Base-by-base conservation (phyloP, 2,113 vertebrate species). In the Myxocyprinus asiaticus region DNA sequence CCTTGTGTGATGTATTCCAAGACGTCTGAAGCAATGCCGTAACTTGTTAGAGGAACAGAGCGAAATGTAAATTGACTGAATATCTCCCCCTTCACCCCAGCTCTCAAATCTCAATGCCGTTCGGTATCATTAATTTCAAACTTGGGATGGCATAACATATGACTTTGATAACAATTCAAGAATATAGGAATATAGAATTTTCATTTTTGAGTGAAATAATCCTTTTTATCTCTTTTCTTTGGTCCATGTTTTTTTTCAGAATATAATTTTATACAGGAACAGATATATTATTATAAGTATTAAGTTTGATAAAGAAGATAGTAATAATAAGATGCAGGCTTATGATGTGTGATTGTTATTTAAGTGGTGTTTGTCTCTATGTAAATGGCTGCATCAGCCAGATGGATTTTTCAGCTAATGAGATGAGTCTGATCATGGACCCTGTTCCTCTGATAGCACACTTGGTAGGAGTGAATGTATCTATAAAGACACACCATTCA, bases 361-460 rank as follows among this genome's bases (percentile, higher is more conserved):
- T 68, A 75, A 11, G 58, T 17, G 84, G 81, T 82, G 63, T 85
- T 88, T 86, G 83, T 87, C 85, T 33, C 81, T 62, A 78, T 80
- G 84, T 85, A 83, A 83, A 90, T 82, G 89, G 92, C 91, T 93
- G 92, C 90, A 92, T 92, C 91, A 93, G 91, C 91, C 91, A 76
- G 82, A 78, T 88, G 88, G 85, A 89, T 64, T 82, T 85, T 33
- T 83, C 79, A 84, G 86, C 81, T 88, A 89, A 89, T 89, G 88
- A 90, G 81, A 87, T 82, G 15, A 84, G 75, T 64, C 44, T 82
- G 64, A 68, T 80, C 77, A 72, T 73, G 75, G 83, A 87, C 81
- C 65, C 81, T 64, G 78, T 33, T 33, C 22, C 22, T 33, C 55
- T 58, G 86, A 88, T 78, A 64, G 77, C 85, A 77, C 72, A 87